Percentiles rank a stretch among this genome's conserved stretches.
These are phyloP conservation scores for Cyrtonyx montezumae DNA, from an alignment of 2,113 vertebrate species.

Conservation along the genomic window DNA sequence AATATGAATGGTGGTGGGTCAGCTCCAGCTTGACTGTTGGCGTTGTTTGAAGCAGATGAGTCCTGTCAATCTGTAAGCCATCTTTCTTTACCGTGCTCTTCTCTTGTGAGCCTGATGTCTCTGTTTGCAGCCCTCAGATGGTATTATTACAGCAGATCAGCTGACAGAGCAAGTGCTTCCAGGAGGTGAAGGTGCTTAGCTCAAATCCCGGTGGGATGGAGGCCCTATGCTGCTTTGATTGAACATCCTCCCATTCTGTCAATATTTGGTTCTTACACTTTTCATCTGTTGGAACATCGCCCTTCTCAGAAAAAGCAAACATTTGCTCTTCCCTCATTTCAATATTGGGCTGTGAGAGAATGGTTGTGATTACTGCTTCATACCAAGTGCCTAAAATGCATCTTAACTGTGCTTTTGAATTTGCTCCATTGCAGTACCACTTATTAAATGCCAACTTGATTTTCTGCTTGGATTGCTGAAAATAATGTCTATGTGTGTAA, in stretches of 20 bases:
- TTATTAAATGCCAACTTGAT: conserved; percentile 24
- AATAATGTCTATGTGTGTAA: neutral
- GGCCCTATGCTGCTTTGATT: neutral
- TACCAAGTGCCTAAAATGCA: neutral
- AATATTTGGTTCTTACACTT: conserved; percentile 26
- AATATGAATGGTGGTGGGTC: neutral
- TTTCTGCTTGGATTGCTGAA: conserved; percentile 28
- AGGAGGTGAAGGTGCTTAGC: neutral
- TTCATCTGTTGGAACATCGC: neutral
- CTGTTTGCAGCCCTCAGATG: neutral
- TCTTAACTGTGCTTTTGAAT: neutral
- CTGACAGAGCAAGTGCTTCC: neutral
- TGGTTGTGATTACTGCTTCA: conserved; percentile 17
- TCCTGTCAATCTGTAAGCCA: neutral
- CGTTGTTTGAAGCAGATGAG: neutral
- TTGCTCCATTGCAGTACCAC: neutral
- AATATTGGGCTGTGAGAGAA: neutral
- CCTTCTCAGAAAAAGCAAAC: conserved; percentile 48
- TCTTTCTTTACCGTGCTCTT: neutral
- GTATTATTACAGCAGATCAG: neutral
- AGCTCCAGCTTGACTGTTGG: neutral
- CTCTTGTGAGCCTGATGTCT: neutral
- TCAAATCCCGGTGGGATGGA: neutral
- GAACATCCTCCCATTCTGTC: neutral
- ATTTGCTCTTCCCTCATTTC: conserved; percentile 32